Evolutionary conservation across 1,140 invertebrate species (phyloP).

Genomic region (Wiebesia pumilae): DNA sequence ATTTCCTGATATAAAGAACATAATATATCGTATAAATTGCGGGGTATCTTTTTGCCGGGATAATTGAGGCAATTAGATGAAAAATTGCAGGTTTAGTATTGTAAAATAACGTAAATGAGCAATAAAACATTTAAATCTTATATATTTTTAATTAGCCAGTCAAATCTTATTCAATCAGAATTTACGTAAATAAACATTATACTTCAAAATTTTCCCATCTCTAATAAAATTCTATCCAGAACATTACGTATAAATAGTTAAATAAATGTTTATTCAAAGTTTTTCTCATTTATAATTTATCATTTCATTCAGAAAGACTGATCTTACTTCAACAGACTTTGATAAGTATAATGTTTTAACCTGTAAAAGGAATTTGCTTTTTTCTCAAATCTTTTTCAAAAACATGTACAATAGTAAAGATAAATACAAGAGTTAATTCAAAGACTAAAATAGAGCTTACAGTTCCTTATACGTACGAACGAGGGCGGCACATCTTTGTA

Average conservation of each 20-base stretch:
- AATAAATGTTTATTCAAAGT: no score
- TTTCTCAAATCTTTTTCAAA: not conserved
- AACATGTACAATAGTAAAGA: not conserved
- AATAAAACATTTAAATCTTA: not conserved
- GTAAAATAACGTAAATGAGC: not conserved
- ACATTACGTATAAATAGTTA: no score
- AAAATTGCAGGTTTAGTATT: not conserved
- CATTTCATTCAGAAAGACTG: no score
- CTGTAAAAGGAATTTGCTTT: not conserved
- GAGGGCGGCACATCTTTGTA: not conserved
- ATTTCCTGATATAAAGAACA: constrained; percentile 37
- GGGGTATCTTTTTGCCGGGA: not conserved
- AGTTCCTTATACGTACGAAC: constrained; percentile 19
- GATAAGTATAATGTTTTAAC: no score
- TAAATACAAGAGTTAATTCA: not conserved
- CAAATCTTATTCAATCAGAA: not conserved
- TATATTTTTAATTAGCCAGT: not conserved
- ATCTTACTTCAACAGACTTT: no score
- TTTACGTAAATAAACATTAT: not conserved
- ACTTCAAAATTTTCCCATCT: not conserved
- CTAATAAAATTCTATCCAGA: no score
- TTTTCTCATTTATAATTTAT: no score
- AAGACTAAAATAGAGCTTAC: not conserved
- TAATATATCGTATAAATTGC: not conserved
- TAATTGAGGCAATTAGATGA: constrained; percentile 21